Base-by-base conservation (phyloP, 2,888 invertebrate species). In the Metallyticus violacea region DNA sequence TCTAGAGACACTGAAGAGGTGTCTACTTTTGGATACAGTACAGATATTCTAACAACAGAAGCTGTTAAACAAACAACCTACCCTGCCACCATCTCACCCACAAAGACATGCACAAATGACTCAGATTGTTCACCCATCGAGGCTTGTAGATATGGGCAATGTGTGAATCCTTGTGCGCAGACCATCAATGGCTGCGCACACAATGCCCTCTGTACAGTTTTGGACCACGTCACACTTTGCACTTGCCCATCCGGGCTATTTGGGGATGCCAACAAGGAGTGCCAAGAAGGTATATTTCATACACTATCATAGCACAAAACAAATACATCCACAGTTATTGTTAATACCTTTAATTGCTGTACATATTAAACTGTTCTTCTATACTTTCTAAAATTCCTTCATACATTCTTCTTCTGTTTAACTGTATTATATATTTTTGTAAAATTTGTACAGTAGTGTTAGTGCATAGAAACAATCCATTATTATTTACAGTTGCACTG, bases 211-310 rank as follows among this genome's bases (percentile, higher is more conserved):
- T 95, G 95, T 93, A 93, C 92, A 91, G 94, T 94, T 90, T 91
- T 93, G 91, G 93, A 95, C 91, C 95, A 95, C 91, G 93, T 92
- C 89, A 94, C 94, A 90, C 92, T 93, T 90, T 95, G 95, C 92
- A 92, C 93, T 91, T 96, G 95, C 91, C 93, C 93, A 88, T 91
- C 91, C 88, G 93, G 93, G 90, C 92, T 91, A 90, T 92, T 92
- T 89, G 93, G 93, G 89, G 92, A 93, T 91, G 92, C 94, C 90
- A 93, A 92, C 91, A 92, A 92, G 93, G 92, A 93, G 92, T 95
- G 95, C 92, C 91, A 91, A 90, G 93, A 93, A 95, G 95, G 95
- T 95, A 95, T 94, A 89, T n/a, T 81, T 79, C 77, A 76, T 62
- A 80, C 76, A 79, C 81, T 28, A 62, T 0, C 79, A 30, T 29